Evolutionary conservation across 1,140 invertebrate genomes (phyloP).

Genomic region (Papilio aristodemus): DNA sequence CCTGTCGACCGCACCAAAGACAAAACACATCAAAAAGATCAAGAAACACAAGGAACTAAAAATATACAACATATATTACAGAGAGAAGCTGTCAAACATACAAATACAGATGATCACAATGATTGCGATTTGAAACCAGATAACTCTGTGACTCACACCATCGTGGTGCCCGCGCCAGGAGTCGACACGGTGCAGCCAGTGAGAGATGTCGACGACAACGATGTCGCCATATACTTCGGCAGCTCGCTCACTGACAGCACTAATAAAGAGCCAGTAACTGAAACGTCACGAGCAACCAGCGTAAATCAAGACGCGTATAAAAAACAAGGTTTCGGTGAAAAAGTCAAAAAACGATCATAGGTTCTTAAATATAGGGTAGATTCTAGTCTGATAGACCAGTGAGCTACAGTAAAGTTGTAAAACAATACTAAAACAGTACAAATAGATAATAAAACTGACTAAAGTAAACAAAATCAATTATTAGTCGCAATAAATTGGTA

Average conservation of each 20-base stretch:
- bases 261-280: constrained; percentile 65
- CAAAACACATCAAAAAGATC: constrained; percentile 43
- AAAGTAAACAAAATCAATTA: not conserved
- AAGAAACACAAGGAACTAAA: constrained; percentile 53
- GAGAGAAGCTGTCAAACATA: constrained; percentile 47
- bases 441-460: not conserved
- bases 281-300: constrained; percentile 74
- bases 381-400: constrained; percentile 45
- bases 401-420: constrained; percentile 29
- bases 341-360: constrained; percentile 44
- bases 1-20: constrained; percentile 63
- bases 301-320: constrained; percentile 59
- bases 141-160: constrained; percentile 61
- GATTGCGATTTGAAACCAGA: constrained; percentile 68
- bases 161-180: constrained; percentile 64
- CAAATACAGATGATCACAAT: constrained; percentile 56
- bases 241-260: constrained; percentile 45
- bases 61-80: constrained; percentile 51
- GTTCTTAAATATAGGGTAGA: constrained; percentile 31
- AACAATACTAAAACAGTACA: not conserved
- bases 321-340: constrained; percentile 45
- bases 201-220: constrained; percentile 76
- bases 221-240: constrained; percentile 81
- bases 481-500: not conserved
- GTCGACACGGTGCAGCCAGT: constrained; percentile 49